Base-by-base conservation (phyloP, 1,140 invertebrate genomes). In the Drosophila saltans region DNA sequence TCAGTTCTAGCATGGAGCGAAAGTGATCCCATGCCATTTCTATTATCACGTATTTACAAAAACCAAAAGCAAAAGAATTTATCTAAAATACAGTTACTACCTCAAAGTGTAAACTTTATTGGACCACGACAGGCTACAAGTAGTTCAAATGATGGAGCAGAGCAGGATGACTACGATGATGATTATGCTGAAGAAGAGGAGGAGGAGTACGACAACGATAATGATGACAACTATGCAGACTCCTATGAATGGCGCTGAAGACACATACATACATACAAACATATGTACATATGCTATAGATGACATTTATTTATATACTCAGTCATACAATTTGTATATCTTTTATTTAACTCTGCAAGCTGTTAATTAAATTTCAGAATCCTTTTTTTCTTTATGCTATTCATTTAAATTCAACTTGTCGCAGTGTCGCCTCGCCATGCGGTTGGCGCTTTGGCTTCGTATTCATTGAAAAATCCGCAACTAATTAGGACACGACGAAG, bases 381-480 rank as follows among this genome's bases (percentile, higher is more conserved):
- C 33, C 21, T 39, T 30, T 69, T 76, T 82, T 81, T 69, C 6
- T 24, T 52, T 16, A 6, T 24, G 16, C 45, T 9, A 6, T 52
- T 6, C 45, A 52, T 52, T 52, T 52, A 69, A 85, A 85, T 85
- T 80, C 75, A 81, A 78, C 58, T 78, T 86, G 83, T 64, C 83
- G 81, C 81, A 84, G 56, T 69, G 60, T 30, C 63, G 52, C 52
- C 65, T 36, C 60, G 40, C 48, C 62, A 36, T 52, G 68, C 56
- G 61, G 60, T 66, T 70, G 40, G 21, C 75, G 72, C 68, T 26
- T 66, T 40, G 56, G 43, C 70, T 60, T 67, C 64, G 81, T 36
- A 69, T 84, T 79, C 75, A 86, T 67, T 86, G 72, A 88, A 88
- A 88, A 86, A 82, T 82, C 79, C 83, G 69, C 83, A 88, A 82